Conservation (phyloP, 2,113 vertebrate species). For the Seriola rivoliana region DNA sequence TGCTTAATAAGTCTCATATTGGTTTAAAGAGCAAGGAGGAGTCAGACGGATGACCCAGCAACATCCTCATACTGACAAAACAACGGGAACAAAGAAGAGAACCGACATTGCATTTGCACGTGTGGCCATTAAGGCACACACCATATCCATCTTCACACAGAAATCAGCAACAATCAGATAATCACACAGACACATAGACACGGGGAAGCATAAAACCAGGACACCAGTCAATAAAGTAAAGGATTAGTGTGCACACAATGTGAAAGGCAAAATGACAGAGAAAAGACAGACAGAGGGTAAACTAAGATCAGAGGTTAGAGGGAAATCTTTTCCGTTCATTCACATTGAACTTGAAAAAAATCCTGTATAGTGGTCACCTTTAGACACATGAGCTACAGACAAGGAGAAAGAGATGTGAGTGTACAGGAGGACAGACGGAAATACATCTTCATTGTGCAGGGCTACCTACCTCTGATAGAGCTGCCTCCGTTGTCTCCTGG, state of each 20-base stretch:
- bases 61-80: constrained; percentile 3
- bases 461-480: constrained; percentile 82
- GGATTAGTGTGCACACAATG: constrained; percentile 28
- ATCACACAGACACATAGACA: constrained; percentile 59
- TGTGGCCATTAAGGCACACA: constrained; percentile 24
- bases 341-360: neutral
- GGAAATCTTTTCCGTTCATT: neutral
- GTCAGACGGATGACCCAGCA: constrained; percentile 15
- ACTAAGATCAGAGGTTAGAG: constrained; percentile 5
- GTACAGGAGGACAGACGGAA: constrained; percentile 5
- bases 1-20: neutral
- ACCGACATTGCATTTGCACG: constrained; percentile 40
- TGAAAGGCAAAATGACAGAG: neutral
- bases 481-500: constrained; percentile 97
- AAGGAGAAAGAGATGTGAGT: constrained; percentile 20
- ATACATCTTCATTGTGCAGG: constrained; percentile 2
- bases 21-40: constrained; percentile 6
- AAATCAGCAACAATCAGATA: constrained; percentile 53
- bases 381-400: neutral
- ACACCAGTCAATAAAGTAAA: constrained; percentile 48
- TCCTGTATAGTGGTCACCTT: neutral
- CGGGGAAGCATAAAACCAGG: constrained; percentile 38
- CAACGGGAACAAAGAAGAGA: constrained; percentile 24
- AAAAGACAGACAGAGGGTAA: constrained; percentile 5
- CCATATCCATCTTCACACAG: constrained; percentile 26